Conservation (phyloP, 2,113 vertebrate genomes). For the Hystrix cristata region DNA sequence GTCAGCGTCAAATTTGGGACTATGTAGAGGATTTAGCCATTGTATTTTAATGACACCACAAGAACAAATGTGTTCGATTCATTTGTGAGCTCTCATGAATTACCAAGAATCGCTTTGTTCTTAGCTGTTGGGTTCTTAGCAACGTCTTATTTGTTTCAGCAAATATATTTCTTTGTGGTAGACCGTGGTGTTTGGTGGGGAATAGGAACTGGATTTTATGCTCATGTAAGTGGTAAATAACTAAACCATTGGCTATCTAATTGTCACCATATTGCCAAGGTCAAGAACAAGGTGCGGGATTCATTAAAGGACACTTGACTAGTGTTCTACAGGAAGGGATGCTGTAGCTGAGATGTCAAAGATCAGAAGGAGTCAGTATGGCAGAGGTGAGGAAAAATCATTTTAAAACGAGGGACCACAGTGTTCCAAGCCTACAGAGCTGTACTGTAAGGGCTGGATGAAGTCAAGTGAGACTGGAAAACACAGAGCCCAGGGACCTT, state of each 20-base stretch:
- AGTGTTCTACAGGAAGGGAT: not conserved
- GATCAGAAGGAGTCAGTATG: not conserved
- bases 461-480: not conserved
- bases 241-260: not conserved
- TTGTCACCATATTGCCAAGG: not conserved
- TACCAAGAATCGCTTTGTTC: not conserved
- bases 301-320: not conserved
- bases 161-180: not conserved
- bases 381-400: not conserved
- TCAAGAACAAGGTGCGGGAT: not conserved
- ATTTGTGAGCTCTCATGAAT: not conserved
- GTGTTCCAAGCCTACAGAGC: not conserved
- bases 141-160: not conserved
- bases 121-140: not conserved
- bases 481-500: accelerated
- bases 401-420: not conserved
- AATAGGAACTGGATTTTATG: not conserved
- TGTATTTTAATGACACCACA: not conserved
- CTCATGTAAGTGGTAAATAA: not conserved
- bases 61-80: not conserved
- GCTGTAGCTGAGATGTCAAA: not conserved
- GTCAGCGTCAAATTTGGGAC: not conserved
- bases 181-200: too few species aligned
- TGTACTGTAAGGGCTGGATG: not conserved
- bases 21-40: not conserved